These are phyloP conservation scores for Blastomussa wellsi DNA, from an alignment of 92 coral and sea anemone species.

Conservation along the genomic window DNA sequence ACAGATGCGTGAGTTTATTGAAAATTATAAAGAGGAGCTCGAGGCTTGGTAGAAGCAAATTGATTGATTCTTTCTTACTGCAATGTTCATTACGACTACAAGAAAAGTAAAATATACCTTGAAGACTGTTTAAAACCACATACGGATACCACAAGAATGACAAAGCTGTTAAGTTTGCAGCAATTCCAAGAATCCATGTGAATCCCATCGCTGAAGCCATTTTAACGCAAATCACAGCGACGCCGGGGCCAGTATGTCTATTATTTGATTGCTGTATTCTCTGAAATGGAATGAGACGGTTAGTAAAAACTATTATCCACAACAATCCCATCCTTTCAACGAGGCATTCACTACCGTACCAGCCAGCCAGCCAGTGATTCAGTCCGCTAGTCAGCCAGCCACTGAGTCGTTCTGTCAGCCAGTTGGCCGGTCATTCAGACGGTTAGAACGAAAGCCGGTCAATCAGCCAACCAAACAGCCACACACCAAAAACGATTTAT, in stretches of 20 bases:
- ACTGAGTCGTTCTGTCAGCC: too few relatives aligned
- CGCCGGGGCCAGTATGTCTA: slow-evolving; percentile 46
- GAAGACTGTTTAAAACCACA: slow-evolving; percentile 67
- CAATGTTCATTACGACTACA: too few relatives aligned
- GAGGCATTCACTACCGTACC: not conserved
- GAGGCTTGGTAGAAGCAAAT: too few relatives aligned
- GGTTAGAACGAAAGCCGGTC: not conserved
- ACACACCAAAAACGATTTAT: too few relatives aligned
- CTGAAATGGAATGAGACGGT: slow-evolving; percentile 12
- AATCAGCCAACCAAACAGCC: too few relatives aligned
- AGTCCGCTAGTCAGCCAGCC: not conserved
- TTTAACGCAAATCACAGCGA: slow-evolving; percentile 66
- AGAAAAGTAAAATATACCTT: slow-evolving; percentile 46
- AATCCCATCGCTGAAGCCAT: slow-evolving; percentile 81
- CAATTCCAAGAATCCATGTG: slow-evolving; percentile 73
- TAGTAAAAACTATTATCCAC: not conserved
- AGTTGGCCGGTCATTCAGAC: not conserved
- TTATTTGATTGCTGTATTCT: slow-evolving; percentile 32
- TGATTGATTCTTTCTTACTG: too few relatives aligned
- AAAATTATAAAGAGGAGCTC: too few relatives aligned
- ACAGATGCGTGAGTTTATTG: too few relatives aligned
- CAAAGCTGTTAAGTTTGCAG: slow-evolving; percentile 48
- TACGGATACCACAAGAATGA: slow-evolving; percentile 63
- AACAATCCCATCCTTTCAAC: not conserved
- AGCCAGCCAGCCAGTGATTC: not conserved